Evolutionary conservation across 2,113 vertebrate species (phyloP), one percentile per base, ranked within the genome.

Genomic region (Dascyllus trimaculatus): DNA sequence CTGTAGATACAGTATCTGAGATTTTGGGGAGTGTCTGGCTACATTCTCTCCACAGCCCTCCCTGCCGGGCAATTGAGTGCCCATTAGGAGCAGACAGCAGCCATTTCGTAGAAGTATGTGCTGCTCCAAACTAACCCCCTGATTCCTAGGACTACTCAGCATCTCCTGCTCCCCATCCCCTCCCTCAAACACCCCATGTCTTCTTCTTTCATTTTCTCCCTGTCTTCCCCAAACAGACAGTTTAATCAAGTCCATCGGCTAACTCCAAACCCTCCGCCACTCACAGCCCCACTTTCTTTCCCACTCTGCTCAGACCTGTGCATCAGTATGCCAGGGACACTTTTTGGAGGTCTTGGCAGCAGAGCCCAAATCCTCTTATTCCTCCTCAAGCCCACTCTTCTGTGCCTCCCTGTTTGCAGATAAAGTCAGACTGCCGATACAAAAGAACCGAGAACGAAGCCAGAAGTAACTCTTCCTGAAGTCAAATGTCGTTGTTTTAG

Each of bases 171-270:
- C 61, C 9, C 29, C 29, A 64, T 25, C 43, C 64, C 48, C 62
- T 21, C 26, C 48, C 49, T 48, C 62, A 69, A 54, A 40, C 32
- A 49, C 58, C 71, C 19, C 38, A 17, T 59, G 64, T 87, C 84
- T 79, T 61, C 72, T 53, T 17, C 64, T 90, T 90, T 89, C 81
- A 89, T 92, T 92, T 88, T 88, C 84, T 85, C 18, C 59, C 88
- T 11, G 43, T 84, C 81, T 81, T 70, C 65, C 48, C 26, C 46
- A 66, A 88, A 74, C 79, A 86, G 91, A 92, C 92, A 91, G 81
- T 93, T 91, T 90, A 91, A 93, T 94, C 91, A 90, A 84, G 87
- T 89, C 62, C 53, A 78, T 85, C 54, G n/a, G 59, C 83, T 69
- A 73, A 66, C 70, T 89, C 71, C 76, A 88, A 77, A 74, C 68